These are phyloP conservation scores for Meghimatium bilineatum DNA, from an alignment of 2,888 invertebrate genomes.

Conservation along the genomic window DNA sequence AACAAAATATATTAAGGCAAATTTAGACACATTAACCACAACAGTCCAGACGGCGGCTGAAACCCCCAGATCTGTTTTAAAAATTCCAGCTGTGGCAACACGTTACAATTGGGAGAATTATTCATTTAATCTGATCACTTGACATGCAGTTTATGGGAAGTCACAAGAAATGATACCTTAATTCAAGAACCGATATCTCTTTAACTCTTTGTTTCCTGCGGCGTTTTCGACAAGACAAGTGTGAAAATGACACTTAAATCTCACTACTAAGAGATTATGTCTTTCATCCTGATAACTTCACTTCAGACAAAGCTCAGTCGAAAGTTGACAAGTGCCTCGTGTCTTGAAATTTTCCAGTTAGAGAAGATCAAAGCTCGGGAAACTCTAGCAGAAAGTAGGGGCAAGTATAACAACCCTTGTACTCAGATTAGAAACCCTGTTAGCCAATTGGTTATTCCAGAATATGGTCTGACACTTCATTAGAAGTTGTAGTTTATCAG, in stretches of 20 bases:
- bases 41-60: too few species aligned
- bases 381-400: neutral
- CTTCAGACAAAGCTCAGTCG: neutral
- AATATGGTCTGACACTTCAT: neutral
- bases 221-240: neutral
- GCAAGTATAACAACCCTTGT: neutral
- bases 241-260: neutral
- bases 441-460: neutral
- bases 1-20: too few species aligned
- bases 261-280: neutral
- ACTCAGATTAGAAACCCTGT: neutral
- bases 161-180: neutral
- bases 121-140: too few species aligned
- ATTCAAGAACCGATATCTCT: neutral
- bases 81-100: too few species aligned
- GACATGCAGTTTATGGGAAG: too few species aligned
- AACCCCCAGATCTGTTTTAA: too few species aligned
- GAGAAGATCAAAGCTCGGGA: neutral
- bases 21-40: too few species aligned
- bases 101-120: too few species aligned
- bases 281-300: neutral
- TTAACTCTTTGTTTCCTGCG: neutral
- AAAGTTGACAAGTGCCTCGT: neutral
- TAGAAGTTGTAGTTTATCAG: neutral
- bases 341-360: neutral